Percentiles rank a stretch among this genome's conserved stretches.
phyloP scores from a whole-genome alignment of 2,888 invertebrate genomes.

The Epistrophe eligans region DNA sequence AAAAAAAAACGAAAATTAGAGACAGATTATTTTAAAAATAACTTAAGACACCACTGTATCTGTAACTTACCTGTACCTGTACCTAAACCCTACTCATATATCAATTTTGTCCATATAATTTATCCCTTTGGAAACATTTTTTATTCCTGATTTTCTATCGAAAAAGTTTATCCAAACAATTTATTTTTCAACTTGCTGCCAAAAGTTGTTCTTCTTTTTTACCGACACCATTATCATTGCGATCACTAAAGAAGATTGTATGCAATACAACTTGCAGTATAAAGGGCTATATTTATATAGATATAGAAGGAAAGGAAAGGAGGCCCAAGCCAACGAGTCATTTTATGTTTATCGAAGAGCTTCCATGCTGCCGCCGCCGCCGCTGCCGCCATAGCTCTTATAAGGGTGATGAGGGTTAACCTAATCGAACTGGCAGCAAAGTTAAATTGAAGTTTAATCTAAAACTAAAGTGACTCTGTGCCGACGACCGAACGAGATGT shows the following conservation, averaged over 20 bases:
- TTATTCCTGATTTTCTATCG: constrained; percentile 46
- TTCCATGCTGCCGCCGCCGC: constrained; percentile 11
- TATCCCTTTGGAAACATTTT: constrained; percentile 27
- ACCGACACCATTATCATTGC: constrained; percentile 14
- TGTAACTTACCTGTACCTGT: background rate
- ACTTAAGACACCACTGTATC: background rate
- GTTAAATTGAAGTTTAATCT: constrained; percentile 75
- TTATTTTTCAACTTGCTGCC: constrained; percentile 52
- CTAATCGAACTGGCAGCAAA: constrained; percentile 74
- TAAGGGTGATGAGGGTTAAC: constrained; percentile 67
- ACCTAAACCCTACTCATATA: background rate
- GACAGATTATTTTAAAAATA: background rate
- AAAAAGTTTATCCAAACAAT: constrained; percentile 69
- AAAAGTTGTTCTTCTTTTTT: constrained; percentile 1
- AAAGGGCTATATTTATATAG: constrained; percentile 17
- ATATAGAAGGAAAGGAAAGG: background rate
- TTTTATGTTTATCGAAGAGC: constrained; percentile 13
- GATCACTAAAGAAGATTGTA: constrained; percentile 59
- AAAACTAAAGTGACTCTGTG: constrained; percentile 70
- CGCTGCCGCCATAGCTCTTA: constrained; percentile 3
- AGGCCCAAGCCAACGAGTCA: constrained; percentile 11
- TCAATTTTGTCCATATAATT: constrained; percentile 32
- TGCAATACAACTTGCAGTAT: constrained; percentile 43
- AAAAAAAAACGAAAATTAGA: no score
- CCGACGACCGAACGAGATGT: constrained; percentile 47